Conservation (phyloP, 2,797 vertebrate genomes). For the Setipinna tenuifilis region DNA sequence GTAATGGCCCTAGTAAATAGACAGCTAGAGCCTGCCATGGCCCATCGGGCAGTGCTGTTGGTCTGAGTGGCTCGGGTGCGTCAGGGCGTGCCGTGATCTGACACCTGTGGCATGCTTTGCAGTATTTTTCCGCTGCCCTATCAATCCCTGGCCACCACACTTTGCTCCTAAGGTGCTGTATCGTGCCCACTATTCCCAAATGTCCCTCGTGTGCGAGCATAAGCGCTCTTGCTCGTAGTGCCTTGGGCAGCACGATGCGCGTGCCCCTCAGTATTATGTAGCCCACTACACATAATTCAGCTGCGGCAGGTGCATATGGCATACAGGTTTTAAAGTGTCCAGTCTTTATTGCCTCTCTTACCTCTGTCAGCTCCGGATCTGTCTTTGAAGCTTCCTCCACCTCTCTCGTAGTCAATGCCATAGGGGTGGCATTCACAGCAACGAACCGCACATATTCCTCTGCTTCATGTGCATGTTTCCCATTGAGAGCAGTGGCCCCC, state of each 20-base stretch:
- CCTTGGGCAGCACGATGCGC: constrained; percentile 35
- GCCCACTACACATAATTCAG: constrained; percentile 34
- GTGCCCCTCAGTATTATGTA: constrained; percentile 31
- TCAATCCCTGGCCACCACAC: constrained; percentile 36
- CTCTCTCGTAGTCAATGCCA: too few relatives aligned
- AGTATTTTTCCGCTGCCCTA: constrained; percentile 10
- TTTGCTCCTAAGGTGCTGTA: constrained; percentile 36
- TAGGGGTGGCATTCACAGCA: too few relatives aligned
- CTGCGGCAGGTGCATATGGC: constrained; percentile 30
- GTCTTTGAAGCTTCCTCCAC: constrained; percentile 39
- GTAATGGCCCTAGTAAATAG: not conserved
- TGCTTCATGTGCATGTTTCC: constrained; percentile 28
- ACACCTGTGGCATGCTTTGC: not conserved
- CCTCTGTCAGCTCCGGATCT: too few relatives aligned
- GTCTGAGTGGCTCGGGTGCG: constrained; percentile 17
- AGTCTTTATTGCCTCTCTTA: too few relatives aligned
- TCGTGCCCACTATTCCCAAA: constrained; percentile 36
- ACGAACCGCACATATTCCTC: too few relatives aligned
- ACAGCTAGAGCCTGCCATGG: constrained; percentile 20
- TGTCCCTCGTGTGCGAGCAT: constrained; percentile 38
- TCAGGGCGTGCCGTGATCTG: not conserved
- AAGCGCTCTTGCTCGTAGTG: not conserved
- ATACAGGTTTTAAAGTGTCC: constrained; percentile 43
- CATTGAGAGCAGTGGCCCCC: too few relatives aligned
- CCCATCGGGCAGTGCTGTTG: not conserved